Percentiles rank a stretch among this genome's conserved stretches.
phyloP scores from a whole-genome alignment of 2,888 invertebrate genomes.

The Leptinotarsa tumamoca region DNA sequence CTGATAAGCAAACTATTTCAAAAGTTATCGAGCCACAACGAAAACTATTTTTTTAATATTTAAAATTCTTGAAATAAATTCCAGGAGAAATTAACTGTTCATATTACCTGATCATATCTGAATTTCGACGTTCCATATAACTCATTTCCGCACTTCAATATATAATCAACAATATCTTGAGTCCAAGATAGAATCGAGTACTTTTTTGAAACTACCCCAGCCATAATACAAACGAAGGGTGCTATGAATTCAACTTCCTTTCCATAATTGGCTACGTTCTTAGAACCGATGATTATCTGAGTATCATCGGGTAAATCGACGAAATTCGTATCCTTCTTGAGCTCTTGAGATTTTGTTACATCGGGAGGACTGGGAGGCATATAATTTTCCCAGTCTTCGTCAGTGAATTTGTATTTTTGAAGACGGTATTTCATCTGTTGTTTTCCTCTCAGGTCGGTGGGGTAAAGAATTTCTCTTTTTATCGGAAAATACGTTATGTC shows the following conservation, averaged over 20 bases:
- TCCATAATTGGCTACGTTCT: constrained; percentile 62
- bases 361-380: constrained; percentile 51
- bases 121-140: constrained; percentile 64
- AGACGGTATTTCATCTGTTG: constrained; percentile 49
- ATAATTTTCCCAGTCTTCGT: constrained; percentile 46
- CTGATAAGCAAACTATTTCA: too few species aligned
- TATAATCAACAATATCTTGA: constrained; percentile 71
- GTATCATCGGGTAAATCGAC: constrained; percentile 71
- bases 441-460: constrained; percentile 50
- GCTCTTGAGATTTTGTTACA: constrained; percentile 66
- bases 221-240: constrained; percentile 73
- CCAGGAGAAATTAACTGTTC: background rate
- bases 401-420: constrained; percentile 37
- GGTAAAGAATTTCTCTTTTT: constrained; percentile 51
- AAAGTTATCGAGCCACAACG: too few species aligned
- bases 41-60: background rate
- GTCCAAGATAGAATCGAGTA: constrained; percentile 74
- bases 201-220: constrained; percentile 73
- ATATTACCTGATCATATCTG: constrained; percentile 58
- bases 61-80: background rate
- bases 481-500: constrained; percentile 55
- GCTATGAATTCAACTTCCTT: constrained; percentile 64
- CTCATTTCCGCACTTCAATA: constrained; percentile 68
- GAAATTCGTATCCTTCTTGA: constrained; percentile 72
- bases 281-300: constrained; percentile 70